Evolutionary conservation across 2,888 invertebrate genomes (phyloP).

Genomic region (Andrena trimmerana): DNA sequence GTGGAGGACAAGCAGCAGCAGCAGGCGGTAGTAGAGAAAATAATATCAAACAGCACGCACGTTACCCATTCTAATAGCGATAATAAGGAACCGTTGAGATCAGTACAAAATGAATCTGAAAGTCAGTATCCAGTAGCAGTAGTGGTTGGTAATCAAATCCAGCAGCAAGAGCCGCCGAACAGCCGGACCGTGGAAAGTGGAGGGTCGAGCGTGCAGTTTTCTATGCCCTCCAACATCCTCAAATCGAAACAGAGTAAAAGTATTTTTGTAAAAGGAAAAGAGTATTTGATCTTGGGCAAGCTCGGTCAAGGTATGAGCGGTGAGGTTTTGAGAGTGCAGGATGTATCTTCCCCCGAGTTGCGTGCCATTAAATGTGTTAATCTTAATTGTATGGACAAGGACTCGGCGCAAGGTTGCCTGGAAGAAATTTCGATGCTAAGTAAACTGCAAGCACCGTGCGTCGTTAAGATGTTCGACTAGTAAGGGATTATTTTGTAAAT

Average conservation of each 20-base stretch:
- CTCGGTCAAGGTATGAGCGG: constrained; percentile 97
- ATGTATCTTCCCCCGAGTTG: constrained; percentile 88
- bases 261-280: constrained; percentile 89
- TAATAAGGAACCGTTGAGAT: constrained; percentile 11
- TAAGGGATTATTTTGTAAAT: constrained; percentile 86
- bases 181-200: constrained; percentile 46
- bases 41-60: constrained; percentile 23
- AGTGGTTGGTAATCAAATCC: constrained; percentile 9
- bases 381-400: constrained; percentile 89
- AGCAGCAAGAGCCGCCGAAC: constrained; percentile 23
- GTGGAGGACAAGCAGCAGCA: constrained; percentile 15
- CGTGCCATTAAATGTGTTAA: constrained; percentile 94
- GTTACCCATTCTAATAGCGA: constrained; percentile 17
- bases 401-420: constrained; percentile 91
- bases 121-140: constrained; percentile 14
- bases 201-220: constrained; percentile 69
- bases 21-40: constrained; percentile 12
- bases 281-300: constrained; percentile 91
- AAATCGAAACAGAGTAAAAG: constrained; percentile 83
- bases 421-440: constrained; percentile 95
- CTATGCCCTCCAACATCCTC: constrained; percentile 65
- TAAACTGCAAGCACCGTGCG: constrained; percentile 93
- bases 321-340: constrained; percentile 91
- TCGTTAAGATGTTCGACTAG: constrained; percentile 95
- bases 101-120: constrained; percentile 17